Evolutionary conservation across 1,140 invertebrate species (phyloP), one percentile per base, ranked within the genome.

Genomic region (Papilio aristodemus): DNA sequence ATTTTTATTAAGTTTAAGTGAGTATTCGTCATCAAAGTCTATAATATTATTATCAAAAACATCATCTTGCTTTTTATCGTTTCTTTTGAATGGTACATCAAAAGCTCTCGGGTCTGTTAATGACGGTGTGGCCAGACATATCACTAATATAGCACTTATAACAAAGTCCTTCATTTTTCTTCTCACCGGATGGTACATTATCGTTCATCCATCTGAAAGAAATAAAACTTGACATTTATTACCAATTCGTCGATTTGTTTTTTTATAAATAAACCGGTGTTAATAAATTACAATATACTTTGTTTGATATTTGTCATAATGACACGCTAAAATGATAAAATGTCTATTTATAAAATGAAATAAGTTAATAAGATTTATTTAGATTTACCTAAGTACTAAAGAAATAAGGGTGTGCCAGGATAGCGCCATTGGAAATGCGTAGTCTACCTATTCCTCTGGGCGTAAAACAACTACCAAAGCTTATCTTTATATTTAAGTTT

Each of bases 31-130:
- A 54, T 85, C 75, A 58, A 89, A 90, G 54, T 91, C 87, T 63
- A 91, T 87, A 9, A 91, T 84, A 67, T 87, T 87, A 54, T 89
- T 89, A 66, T 89, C 87, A 37, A 86, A 57, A 14, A 70, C 74
- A 4, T 87, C 81, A 37, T 87, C 78, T 59, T 72, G 25, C 10
- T 58, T 58, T 60, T 74, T 75, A 22, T 73, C 59, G 32, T 73
- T 58, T 67, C 62, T 63, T 54, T 70, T 73, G 39, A 69, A 71
- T 19, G 71, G 73, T 17, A 74, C 74, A 22, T 84, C 77, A 39
- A 87, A 71, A 4, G 81, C 76, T 72, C 80, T 86, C 3, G 78
- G 69, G 9, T 72, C 13, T 22, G 73, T 74, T 63, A 70, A 41
- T 62, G 73, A 36, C 10, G 72, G 63, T 54, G 68, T 75, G 68